Evolutionary conservation across 2,797 vertebrate genomes (phyloP).

Genomic region (Pseudochirops cupreus): DNA sequence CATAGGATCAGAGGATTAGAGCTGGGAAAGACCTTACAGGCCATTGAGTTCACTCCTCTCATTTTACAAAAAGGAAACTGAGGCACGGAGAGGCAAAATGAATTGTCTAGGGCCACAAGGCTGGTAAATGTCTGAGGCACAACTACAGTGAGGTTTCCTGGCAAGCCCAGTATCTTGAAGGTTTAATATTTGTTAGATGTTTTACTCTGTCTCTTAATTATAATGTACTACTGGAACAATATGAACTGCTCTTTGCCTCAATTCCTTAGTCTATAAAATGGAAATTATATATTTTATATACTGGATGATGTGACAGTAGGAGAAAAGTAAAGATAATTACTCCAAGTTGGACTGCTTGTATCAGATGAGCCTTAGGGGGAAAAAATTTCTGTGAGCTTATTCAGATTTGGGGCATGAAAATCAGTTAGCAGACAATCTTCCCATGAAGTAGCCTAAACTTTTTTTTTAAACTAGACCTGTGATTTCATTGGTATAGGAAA

Average conservation of each 20-base stretch:
- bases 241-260: constrained; percentile 15
- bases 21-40: not conserved
- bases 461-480: not conserved
- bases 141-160: not conserved
- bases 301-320: not conserved
- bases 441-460: not conserved
- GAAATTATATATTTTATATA: constrained; percentile 11
- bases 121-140: not conserved
- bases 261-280: constrained; percentile 47
- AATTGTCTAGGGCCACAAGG: not conserved
- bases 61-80: not conserved
- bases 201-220: not conserved
- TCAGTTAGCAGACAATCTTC: not conserved
- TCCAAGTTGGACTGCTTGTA: constrained; percentile 22
- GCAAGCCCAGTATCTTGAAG: not conserved
- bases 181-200: not conserved
- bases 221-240: not conserved
- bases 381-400: not conserved
- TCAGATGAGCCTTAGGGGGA: constrained; percentile 15
- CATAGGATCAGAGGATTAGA: not conserved
- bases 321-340: not conserved
- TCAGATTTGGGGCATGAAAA: not conserved
- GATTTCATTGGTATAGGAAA: not conserved
- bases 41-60: not conserved
- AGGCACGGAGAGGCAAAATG: not conserved